Evolutionary conservation across 1,140 invertebrate genomes (phyloP), one percentile per base, ranked within the genome.

Genomic region (Physella acuta): DNA sequence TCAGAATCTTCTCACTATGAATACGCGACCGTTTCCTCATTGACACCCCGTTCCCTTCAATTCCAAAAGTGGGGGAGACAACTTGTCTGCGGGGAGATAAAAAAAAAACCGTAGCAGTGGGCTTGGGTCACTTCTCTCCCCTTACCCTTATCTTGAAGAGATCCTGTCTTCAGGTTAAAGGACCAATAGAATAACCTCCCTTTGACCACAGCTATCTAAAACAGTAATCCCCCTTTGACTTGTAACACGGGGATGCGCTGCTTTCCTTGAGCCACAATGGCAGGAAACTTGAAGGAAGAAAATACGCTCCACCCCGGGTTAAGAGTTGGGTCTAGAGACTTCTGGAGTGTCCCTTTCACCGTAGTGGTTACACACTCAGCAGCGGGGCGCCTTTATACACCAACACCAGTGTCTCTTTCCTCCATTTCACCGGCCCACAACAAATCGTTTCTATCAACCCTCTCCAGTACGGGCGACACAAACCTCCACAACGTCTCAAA

Each of bases 191-290:
- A 34, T 61, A 24, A 61, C 28, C 59, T 28, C 30, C 24, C 4
- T 36, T 61, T 61, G 17, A 61, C 1, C 2, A 34, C 16, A 24
- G 39, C 59, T 37, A 61, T 61, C 24, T 61, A 61, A 8, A 61
- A 24, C 1, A 39, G 36, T 61, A 8, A 61, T 61, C 17, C 28
- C n/a, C 36, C 36, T 61, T 61, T 61, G 8, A 39, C 59, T 16
- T 61, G 59, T 26, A n/a, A 3, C 59, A n/a, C 36, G 33, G 33
- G n/a, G 31, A 61, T 36, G 59, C n/a, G 59, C 39, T 61, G 39
- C 59, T 39, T 11, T n/a, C 24, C 34, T 11, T 61, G 34, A 34
- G 39, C 58, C 58, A 60, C 33, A 60, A 36, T 34, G 58, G 34
- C 8, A 8, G 3, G 33, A 17, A 2, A 60, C 5, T 28, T 34